Conservation (phyloP, 1,140 invertebrate genomes). For the Ceratitis capitata region DNA sequence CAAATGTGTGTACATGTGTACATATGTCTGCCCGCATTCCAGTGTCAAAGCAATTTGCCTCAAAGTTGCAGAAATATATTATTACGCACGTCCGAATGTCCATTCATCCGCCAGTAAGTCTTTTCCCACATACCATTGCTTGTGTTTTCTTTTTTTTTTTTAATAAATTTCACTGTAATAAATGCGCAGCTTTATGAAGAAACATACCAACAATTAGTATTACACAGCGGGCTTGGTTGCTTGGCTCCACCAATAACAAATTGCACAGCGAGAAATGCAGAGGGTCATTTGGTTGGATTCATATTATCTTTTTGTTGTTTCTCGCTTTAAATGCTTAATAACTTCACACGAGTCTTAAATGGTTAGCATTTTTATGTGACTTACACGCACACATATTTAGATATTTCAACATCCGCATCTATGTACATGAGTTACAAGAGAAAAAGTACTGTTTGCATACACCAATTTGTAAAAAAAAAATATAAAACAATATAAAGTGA, state of each 20-base stretch:
- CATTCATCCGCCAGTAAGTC: too few species aligned
- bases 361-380: neutral
- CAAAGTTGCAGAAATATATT: too few species aligned
- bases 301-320: neutral
- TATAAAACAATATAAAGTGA: neutral
- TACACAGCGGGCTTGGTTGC: too few species aligned
- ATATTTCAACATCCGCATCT: too few species aligned
- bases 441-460: neutral
- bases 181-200: neutral
- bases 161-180: neutral
- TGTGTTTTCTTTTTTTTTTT: too few species aligned
- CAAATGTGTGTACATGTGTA: too few species aligned
- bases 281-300: neutral
- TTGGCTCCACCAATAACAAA: neutral
- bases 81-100: too few species aligned
- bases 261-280: neutral
- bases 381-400: neutral
- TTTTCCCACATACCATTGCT: too few species aligned
- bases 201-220: neutral
- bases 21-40: too few species aligned
- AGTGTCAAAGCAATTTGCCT: too few species aligned
- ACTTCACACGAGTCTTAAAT: neutral
- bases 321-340: neutral
- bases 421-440: neutral
- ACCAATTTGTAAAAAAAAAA: neutral